Percentiles rank a stretch among this genome's conserved stretches.
phyloP scores from a whole-genome alignment of 2,113 vertebrate species.

The Numenius arquata region DNA sequence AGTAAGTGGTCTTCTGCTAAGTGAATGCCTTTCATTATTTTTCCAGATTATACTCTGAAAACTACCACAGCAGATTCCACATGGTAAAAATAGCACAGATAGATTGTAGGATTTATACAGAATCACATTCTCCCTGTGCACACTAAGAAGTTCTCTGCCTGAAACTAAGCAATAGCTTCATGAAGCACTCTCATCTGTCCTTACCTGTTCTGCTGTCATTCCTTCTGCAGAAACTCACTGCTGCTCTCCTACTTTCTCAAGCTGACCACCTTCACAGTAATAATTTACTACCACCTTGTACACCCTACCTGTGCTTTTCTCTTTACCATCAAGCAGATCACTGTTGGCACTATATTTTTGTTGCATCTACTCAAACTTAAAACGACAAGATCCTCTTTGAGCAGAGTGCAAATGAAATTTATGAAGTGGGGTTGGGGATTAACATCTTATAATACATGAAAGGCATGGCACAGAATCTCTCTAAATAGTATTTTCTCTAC shows the following conservation, averaged over 20 bases:
- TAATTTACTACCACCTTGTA: background rate
- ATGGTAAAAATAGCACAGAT: background rate
- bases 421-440: background rate
- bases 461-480: background rate
- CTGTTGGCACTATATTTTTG: background rate
- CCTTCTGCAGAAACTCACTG: background rate
- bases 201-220: background rate
- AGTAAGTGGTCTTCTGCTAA: background rate
- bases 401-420: background rate
- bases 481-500: background rate
- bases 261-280: background rate
- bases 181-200: background rate
- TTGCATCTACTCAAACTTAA: background rate
- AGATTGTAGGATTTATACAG: background rate
- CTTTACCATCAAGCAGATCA: background rate
- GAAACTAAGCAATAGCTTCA: background rate
- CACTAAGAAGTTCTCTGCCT: background rate
- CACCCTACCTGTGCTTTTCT: background rate
- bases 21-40: slow-evolving; percentile 2
- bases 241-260: background rate
- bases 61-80: background rate
- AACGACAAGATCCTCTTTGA: background rate
- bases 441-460: background rate
- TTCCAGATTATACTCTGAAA: background rate
- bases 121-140: background rate